Percentiles rank a stretch among this genome's conserved stretches.
Conservation (phyloP, 2,888 invertebrate species). For the Sarcophaga carnaria region DNA sequence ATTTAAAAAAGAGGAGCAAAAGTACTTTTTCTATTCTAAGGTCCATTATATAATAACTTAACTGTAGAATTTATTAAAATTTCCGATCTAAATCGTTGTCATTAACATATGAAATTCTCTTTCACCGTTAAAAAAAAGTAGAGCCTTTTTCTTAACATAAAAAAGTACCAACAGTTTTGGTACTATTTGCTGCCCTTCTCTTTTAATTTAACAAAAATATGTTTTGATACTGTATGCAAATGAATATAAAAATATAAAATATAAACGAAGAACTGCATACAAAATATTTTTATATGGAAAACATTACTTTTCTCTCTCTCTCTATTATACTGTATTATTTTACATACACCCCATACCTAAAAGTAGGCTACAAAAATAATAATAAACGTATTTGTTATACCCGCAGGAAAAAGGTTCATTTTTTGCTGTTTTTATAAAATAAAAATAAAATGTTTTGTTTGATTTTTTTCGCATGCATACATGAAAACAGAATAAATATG, state of each 20-base stretch:
- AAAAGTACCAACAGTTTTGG: no score
- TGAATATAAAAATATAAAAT: background rate
- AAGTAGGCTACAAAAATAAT: conserved; percentile 64
- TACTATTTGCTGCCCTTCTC: no score
- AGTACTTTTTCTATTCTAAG: no score
- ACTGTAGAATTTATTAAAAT: no score
- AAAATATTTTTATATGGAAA: conserved; percentile 30
- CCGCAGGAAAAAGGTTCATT: conserved; percentile 47
- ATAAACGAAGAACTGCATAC: conserved; percentile 1
- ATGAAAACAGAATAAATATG: conserved; percentile 28
- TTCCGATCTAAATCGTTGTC: no score
- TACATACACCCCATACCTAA: conserved; percentile 37
- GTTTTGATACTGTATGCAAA: background rate
- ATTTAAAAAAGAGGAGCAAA: no score
- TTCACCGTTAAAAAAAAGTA: no score
- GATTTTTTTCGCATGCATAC: background rate
- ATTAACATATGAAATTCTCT: no score
- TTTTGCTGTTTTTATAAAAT: conserved; percentile 45
- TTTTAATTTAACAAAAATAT: no score
- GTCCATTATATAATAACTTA: no score
- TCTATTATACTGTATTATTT: background rate
- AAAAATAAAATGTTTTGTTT: conserved; percentile 34
- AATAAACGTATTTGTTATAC: conserved; percentile 64
- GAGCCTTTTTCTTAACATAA: no score
- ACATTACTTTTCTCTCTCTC: background rate